Base-by-base conservation (phyloP, 1,140 invertebrate species). In the Bombus superbus region DNA sequence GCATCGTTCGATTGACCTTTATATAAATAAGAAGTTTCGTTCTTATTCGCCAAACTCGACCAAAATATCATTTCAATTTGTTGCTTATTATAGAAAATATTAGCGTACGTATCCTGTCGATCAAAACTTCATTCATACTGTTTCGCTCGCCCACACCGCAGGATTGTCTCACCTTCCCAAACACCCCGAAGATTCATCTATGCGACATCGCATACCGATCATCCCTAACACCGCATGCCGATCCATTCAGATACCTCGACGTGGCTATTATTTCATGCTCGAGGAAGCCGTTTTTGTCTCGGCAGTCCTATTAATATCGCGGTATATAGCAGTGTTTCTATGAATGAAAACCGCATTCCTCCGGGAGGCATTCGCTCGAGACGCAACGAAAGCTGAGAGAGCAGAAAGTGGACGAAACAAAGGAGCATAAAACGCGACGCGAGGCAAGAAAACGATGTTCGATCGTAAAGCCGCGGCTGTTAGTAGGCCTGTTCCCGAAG, bases 401-500 rank as follows among this genome's bases (percentile, higher is more conserved):
- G 47, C 59, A 28, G 9, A n/a, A 32, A 66, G 28, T 40, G n/a
- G 25, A 40, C 44, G 44, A 69, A 69, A 84, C 83, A 84, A 84
- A 84, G 83, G 76, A n/a, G 71, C 66, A 72, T 84, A 84, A 84
- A 84, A 53, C 83, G 28, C 72, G 72, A 69, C 53, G 72, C 72
- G 44, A 64, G 59, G 44, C 13, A 79, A 78, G 72, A 22, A 79
- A 85, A 57, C 75, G 83, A 79, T 62, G 62, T 32, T 32, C 38
- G 83, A 80, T 84, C 76, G 77, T 84, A 84, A 85, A 85, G 75
- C n/a, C 64, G 62, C 47, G 59, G 47, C 62, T 38, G 72, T 86
- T 81, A 80, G 57, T 76, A 79, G 69, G 79, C 25, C 38, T 47
- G 78, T 75, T 89, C 68, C 83, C 81, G 77, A 86, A 87, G 84